These are phyloP conservation scores for Pararge aegeria DNA, from an alignment of 1,140 invertebrate genomes.

Conservation along the genomic window DNA sequence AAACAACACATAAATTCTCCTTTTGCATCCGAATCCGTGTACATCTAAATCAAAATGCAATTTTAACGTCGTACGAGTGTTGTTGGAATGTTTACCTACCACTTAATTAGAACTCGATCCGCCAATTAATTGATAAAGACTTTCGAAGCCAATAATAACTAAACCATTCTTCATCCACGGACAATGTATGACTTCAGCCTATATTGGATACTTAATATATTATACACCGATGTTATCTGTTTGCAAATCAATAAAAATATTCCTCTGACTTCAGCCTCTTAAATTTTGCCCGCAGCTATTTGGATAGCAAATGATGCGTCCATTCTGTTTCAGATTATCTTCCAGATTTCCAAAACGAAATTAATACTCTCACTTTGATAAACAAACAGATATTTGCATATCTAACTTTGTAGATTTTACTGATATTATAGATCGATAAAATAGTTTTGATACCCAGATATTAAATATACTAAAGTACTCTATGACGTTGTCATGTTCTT, in stretches of 20 bases:
- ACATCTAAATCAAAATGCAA: slow-evolving; percentile 28
- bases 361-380: slow-evolving; percentile 69
- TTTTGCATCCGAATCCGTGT: slow-evolving; percentile 17
- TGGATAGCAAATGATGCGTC: slow-evolving; percentile 71
- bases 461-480: too few species aligned
- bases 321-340: slow-evolving; percentile 60
- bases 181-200: not conserved
- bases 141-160: slow-evolving; percentile 8
- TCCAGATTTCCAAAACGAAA: slow-evolving; percentile 55
- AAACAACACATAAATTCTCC: slow-evolving; percentile 19
- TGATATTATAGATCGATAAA: slow-evolving; percentile 26
- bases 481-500: too few species aligned
- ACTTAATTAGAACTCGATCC: slow-evolving; percentile 20
- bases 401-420: slow-evolving; percentile 45
- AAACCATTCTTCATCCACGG: not conserved
- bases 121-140: slow-evolving; percentile 11
- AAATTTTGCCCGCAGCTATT: slow-evolving; percentile 49
- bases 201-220: not conserved
- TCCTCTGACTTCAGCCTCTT: not conserved
- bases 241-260: slow-evolving; percentile 3
- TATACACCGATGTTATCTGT: not conserved
- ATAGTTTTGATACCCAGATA: slow-evolving; percentile 16
- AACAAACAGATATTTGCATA: slow-evolving; percentile 77
- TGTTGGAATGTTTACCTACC: slow-evolving; percentile 12
- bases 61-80: slow-evolving; percentile 24